A percentile compares a stretch with the other conserved stretches of the same genome.
Conservation (phyloP, 2,888 invertebrate genomes). For the Stegana nigrithorax region DNA sequence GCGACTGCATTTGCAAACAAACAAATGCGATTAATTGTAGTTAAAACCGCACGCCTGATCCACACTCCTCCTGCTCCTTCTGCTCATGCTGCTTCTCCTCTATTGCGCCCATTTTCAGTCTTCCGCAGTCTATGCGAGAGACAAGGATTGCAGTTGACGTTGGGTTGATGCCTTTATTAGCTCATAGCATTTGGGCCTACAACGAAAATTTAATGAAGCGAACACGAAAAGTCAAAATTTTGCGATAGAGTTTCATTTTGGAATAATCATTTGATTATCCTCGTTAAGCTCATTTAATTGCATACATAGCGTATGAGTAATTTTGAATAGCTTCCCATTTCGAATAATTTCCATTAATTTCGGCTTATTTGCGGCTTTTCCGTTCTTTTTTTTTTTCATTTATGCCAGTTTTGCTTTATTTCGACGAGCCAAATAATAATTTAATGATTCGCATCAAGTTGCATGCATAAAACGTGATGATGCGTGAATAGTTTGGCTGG, state of each 20-base stretch:
- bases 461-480: no score
- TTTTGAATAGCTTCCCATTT: background rate
- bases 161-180: background rate
- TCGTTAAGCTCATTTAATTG: background rate
- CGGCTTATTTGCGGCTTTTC: background rate
- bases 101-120: no score
- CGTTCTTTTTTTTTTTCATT: no score
- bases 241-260: background rate
- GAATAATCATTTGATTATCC: background rate
- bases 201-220: background rate
- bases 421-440: no score
- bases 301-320: background rate
- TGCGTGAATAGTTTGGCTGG: no score
- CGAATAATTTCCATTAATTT: background rate
- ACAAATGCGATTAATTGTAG: slow-evolving; percentile 45
- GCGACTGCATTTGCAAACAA: slow-evolving; percentile 35
- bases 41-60: no score
- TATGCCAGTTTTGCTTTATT: no score
- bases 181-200: background rate
- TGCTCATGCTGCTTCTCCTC: no score
- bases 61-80: no score
- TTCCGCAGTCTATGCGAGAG: no score
- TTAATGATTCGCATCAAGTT: no score
- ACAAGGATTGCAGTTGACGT: background rate
- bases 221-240: background rate